Conservation (phyloP, 1,140 invertebrate genomes). For the Idris sp. region DNA sequence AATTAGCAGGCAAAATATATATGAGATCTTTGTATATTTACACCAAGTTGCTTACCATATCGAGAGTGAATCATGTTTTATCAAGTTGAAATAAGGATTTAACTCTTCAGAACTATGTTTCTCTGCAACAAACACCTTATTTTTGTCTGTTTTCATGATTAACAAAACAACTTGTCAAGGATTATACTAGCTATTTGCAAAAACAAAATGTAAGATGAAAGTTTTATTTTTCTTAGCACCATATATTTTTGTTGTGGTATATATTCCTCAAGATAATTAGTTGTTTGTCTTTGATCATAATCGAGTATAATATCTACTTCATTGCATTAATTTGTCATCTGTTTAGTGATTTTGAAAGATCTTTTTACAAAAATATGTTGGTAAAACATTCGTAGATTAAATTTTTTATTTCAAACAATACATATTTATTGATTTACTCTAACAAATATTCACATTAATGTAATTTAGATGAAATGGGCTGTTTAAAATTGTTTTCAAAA, state of each 20-base stretch:
- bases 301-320: conserved; percentile 31
- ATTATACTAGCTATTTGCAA: no score
- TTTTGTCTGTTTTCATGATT: conserved; percentile 26
- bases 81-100: conserved; percentile 37
- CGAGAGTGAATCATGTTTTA: conserved; percentile 37
- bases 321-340: conserved; percentile 14
- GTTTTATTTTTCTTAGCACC: conserved; percentile 11
- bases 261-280: conserved; percentile 22
- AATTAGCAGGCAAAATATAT: conserved; percentile 25
- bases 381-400: no score
- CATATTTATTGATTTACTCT: no score
- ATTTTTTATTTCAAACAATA: no score
- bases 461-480: no score
- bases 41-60: conserved; percentile 31
- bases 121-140: conserved; percentile 45
- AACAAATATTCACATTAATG: no score
- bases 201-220: no score
- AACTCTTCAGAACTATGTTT: conserved; percentile 19
- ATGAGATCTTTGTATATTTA: conserved; percentile 34
- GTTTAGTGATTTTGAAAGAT: conserved; percentile 8
- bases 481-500: no score
- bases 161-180: conserved; percentile 28
- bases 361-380: no score
- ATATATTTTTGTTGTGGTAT: conserved; percentile 8
- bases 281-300: conserved; percentile 35